Percentiles rank a stretch among this genome's conserved stretches.
phyloP scores from a whole-genome alignment of 2,113 vertebrate species.

The Melanocharis versteri region DNA sequence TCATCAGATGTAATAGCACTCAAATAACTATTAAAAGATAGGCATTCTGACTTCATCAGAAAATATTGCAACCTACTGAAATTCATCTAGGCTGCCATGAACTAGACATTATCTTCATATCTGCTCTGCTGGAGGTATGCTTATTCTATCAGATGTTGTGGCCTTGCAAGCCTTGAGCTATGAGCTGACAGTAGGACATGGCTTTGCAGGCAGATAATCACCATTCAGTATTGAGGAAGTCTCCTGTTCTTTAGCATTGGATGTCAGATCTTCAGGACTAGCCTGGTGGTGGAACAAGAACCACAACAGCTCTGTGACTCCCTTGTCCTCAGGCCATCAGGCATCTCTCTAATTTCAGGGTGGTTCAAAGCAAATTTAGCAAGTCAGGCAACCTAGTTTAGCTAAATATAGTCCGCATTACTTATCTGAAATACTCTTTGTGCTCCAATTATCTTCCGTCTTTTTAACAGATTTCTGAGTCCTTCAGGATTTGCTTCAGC shows the following conservation, averaged over 20 bases:
- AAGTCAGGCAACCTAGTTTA: not conserved
- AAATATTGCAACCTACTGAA: not conserved
- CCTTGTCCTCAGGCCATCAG: not conserved
- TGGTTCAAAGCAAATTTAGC: not conserved
- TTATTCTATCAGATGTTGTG: not conserved
- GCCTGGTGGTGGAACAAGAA: not conserved
- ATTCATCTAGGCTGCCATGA: not conserved
- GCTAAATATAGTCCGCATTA: not conserved
- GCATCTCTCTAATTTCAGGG: not conserved
- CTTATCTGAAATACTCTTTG: not conserved
- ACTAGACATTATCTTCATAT: not conserved
- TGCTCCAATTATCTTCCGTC: not conserved
- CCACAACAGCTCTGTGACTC: not conserved
- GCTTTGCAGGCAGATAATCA: not conserved
- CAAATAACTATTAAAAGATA: not conserved
- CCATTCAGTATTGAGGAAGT: not conserved
- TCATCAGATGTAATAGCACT: not conserved
- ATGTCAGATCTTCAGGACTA: not conserved
- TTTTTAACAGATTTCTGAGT: slow-evolving; percentile 2
- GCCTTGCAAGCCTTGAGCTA: not conserved
- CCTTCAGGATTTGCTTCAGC: not conserved
- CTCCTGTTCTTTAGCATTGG: not conserved
- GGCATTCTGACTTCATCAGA: not conserved
- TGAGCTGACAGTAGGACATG: not conserved
- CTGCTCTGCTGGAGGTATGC: not conserved